Evolutionary conservation across 1,140 invertebrate genomes (phyloP).

Genomic region (Tetragonula clypearis): DNA sequence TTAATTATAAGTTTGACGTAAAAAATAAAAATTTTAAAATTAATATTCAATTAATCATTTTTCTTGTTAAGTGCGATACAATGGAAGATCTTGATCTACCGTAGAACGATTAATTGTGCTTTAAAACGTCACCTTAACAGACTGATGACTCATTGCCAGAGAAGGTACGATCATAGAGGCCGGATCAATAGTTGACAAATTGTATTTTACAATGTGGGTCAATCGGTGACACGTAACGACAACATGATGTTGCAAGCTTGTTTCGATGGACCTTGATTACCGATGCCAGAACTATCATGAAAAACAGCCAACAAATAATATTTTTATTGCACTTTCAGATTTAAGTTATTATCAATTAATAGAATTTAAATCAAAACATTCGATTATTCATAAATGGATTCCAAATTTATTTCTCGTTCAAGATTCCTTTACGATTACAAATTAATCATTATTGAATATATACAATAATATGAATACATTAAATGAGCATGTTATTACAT

Average conservation of each 20-base stretch:
- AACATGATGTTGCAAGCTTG: constrained; percentile 49
- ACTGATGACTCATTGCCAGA: constrained; percentile 2
- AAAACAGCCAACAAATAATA: constrained; percentile 17
- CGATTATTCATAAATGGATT: not conserved
- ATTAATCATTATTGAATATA: not conserved
- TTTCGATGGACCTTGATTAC: constrained; percentile 54
- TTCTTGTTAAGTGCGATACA: not conserved
- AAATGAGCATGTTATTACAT: not conserved
- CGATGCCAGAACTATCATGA: constrained; percentile 33
- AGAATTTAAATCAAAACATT: not conserved
- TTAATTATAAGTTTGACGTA: not conserved
- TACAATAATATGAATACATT: not conserved
- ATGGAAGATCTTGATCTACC: not conserved
- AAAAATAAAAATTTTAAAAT: not conserved
- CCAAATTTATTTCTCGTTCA: not conserved
- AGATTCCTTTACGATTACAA: not conserved
- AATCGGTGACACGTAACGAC: constrained; percentile 40
- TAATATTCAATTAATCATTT: not conserved
- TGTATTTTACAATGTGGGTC: constrained; percentile 53
- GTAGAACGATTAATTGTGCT: constrained; percentile 21
- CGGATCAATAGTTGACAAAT: constrained; percentile 62
- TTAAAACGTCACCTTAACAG: constrained; percentile 16
- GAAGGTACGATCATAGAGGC: constrained; percentile 28
- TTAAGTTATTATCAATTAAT: not conserved
- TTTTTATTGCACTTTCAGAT: not conserved